phyloP scores from a whole-genome alignment of 2,888 invertebrate species.

The Zygaena filipendulae region DNA sequence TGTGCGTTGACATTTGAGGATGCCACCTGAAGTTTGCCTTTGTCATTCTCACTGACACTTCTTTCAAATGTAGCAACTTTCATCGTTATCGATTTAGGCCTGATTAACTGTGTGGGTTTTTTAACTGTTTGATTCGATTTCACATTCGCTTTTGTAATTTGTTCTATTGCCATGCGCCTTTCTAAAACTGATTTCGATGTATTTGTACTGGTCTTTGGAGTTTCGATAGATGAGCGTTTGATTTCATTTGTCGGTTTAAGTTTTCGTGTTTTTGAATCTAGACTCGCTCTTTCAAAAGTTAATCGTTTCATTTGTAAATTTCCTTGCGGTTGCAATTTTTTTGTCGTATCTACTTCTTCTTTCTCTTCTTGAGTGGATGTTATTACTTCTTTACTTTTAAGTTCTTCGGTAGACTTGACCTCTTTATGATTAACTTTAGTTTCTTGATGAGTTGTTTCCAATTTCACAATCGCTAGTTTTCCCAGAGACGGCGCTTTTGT shows the following conservation, averaged over 20 bases:
- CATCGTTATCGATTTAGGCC: slow-evolving; percentile 45
- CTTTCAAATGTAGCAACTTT: slow-evolving; percentile 50
- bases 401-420: neutral
- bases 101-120: slow-evolving; percentile 34
- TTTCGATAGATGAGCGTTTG: slow-evolving; percentile 34
- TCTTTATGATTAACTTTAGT: neutral
- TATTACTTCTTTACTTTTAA: slow-evolving; percentile 12
- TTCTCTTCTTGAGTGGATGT: slow-evolving; percentile 15
- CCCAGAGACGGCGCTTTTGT: neutral
- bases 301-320: slow-evolving; percentile 54
- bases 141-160: slow-evolving; percentile 23
- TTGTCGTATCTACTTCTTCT: slow-evolving; percentile 19
- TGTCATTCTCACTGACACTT: slow-evolving; percentile 29
- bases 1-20: slow-evolving; percentile 26
- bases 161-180: slow-evolving; percentile 56
- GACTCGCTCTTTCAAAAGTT: slow-evolving; percentile 58
- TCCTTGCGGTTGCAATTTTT: slow-evolving; percentile 29
- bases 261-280: slow-evolving; percentile 55
- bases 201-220: too few relatives aligned
- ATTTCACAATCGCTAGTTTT: slow-evolving; percentile 28
- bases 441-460: slow-evolving; percentile 30
- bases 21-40: slow-evolving; percentile 20
- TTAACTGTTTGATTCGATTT: slow-evolving; percentile 26
- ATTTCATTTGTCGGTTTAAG: slow-evolving; percentile 29
- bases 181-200: slow-evolving; percentile 54